Conservation (phyloP, 1,140 invertebrate species). For the Melanaphis sacchari region DNA sequence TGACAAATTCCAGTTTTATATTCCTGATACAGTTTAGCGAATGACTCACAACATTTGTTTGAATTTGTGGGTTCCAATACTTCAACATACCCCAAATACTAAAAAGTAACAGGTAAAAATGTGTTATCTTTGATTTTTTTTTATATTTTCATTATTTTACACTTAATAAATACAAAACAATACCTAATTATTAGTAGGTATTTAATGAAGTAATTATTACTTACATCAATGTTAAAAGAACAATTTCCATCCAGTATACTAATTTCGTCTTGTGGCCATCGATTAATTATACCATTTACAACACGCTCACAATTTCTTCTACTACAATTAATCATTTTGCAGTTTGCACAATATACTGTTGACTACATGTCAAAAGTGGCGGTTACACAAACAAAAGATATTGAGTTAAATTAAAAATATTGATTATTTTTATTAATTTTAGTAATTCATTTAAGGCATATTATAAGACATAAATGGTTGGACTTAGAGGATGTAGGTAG, state of each 20-base stretch:
- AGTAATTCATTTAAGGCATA: background rate
- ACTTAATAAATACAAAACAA: background rate
- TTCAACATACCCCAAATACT: slow-evolving; percentile 46
- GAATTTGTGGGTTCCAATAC: slow-evolving; percentile 26
- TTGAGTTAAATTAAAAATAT: background rate
- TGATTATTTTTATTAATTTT: background rate
- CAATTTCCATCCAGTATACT: slow-evolving; percentile 1
- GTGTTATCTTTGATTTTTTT: no score
- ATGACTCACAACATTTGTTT: background rate
- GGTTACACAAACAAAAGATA: background rate
- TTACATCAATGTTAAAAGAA: slow-evolving; percentile 32
- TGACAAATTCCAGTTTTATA: background rate
- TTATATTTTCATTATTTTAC: no score
- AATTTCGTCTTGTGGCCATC: slow-evolving; percentile 8
- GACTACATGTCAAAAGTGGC: background rate
- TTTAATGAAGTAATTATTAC: background rate
- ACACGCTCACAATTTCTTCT: background rate
- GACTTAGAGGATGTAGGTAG: background rate
- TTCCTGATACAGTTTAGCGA: slow-evolving; percentile 18
- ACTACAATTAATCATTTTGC: background rate
- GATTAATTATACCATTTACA: background rate
- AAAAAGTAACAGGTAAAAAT: background rate
- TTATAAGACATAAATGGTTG: background rate
- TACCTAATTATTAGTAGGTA: background rate
- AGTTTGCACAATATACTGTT: background rate